Evolutionary conservation across 2,888 invertebrate species (phyloP).

Genomic region (Digitonthophagus gazella): DNA sequence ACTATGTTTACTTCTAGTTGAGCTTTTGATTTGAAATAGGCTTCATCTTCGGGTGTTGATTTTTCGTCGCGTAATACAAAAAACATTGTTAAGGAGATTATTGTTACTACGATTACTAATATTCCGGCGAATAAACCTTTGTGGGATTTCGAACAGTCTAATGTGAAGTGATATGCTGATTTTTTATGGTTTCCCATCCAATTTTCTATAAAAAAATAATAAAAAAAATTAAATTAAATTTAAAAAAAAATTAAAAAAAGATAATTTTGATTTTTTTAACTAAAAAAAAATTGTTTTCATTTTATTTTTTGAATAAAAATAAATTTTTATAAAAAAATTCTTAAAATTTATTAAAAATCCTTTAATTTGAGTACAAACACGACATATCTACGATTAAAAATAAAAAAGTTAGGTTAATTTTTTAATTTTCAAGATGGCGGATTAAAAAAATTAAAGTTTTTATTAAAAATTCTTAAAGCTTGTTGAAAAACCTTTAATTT

Average conservation of each 20-base stretch:
- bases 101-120: conserved; percentile 71
- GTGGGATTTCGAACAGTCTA: conserved; percentile 89
- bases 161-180: conserved; percentile 78
- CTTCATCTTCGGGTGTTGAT: conserved; percentile 36
- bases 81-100: conserved; percentile 86
- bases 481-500: no score
- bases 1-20: conserved; percentile 75
- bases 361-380: no score
- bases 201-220: not conserved
- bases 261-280: not conserved
- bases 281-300: no score
- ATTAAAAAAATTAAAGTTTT: no score
- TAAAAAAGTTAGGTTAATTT: no score
- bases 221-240: not conserved
- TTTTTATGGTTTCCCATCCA: conserved; percentile 50
- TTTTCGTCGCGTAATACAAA: conserved; percentile 72
- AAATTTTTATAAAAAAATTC: no score
- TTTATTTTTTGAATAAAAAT: no score
- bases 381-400: no score
- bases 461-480: no score
- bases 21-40: conserved; percentile 63
- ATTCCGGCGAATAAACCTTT: conserved; percentile 84
- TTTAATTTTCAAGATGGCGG: no score
- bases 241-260: no score
- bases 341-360: no score